phyloP scores from a whole-genome alignment of 2,113 vertebrate genomes.

The Plecturocebus donacophilus region DNA sequence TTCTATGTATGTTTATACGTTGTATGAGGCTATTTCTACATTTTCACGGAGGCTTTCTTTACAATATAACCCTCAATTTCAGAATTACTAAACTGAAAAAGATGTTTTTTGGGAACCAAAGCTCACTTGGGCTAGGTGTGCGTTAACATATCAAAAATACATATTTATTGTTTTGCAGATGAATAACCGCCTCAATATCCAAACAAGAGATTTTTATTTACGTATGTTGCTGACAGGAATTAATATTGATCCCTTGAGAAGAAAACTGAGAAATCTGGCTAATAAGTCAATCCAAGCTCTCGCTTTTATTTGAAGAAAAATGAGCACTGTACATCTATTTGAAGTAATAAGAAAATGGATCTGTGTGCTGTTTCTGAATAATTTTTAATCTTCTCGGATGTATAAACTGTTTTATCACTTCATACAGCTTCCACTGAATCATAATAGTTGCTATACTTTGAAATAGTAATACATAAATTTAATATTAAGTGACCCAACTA shows the following conservation, averaged over 20 bases:
- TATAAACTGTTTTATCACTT: neutral
- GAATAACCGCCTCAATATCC: neutral
- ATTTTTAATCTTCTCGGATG: neutral
- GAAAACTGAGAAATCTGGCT: neutral
- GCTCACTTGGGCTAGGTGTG: conserved; percentile 13
- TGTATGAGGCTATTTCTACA: conserved; percentile 10
- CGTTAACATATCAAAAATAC: neutral
- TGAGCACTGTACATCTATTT: neutral
- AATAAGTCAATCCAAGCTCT: neutral
- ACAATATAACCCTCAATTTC: neutral
- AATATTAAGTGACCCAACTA: neutral
- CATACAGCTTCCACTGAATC: neutral
- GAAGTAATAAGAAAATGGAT: neutral
- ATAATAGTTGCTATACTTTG: neutral
- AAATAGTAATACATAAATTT: neutral
- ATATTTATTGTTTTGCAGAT: neutral
- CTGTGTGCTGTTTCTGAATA: neutral
- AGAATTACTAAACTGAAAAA: conserved; percentile 17
- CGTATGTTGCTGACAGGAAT: neutral
- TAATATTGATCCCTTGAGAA: neutral
- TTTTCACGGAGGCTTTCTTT: neutral
- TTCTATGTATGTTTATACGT: neutral
- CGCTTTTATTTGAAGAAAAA: neutral
- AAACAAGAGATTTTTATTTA: conserved; percentile 31
- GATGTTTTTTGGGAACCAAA: neutral